Base-by-base conservation (phyloP, 1,140 invertebrate genomes). In the Reticulitermes speratus region DNA sequence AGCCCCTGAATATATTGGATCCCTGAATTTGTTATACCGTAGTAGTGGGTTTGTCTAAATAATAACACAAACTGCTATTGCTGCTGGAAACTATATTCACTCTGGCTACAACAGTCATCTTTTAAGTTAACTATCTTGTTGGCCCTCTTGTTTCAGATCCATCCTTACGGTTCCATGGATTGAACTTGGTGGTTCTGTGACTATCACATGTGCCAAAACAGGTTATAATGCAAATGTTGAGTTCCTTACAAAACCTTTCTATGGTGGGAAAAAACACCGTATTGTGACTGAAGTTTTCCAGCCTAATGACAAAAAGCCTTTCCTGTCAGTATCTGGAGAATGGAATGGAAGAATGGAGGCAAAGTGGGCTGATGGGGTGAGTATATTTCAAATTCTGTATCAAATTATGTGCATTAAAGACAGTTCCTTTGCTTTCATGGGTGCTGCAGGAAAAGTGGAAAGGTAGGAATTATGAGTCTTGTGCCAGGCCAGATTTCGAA, bases 91-190 rank as follows among this genome's bases (percentile, higher is more conserved):
- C 52, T 55, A 19, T 52, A 55, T 55, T 55, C 19, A 55, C 52
- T 55, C 2, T 16, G 48, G 16, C 52, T 55, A 6, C 52, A 21
- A 55, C 14, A 55, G 8, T 21, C 19, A 19, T 55, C 19, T 1
- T 12, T 9, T 48, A 48, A 6, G 45, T 16, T 48, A 48, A 48
- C 45, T 16, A 48, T 12, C 14, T 48, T 16, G 14, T 12, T 48
- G 45, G 52, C 52, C 14, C 14, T 55, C 52, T 88, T 32, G 85
- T 87, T 88, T 52, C 88, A 96, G 97, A 90, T 99, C 98, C 45
- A 99, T 99, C 88, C 91, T 99, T 88, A 98, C 97, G 52, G 95
- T 98, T 82, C 98, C 98, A 3, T 99, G 98, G 98, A 97, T 99
- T 89, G 98, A 99, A 91, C 92, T 99, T 21, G 98, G 98, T 82